Evolutionary conservation across 2,888 invertebrate species (phyloP), one percentile per base, ranked within the genome.

Genomic region (Scaptodrosophila latifasciaeformis): DNA sequence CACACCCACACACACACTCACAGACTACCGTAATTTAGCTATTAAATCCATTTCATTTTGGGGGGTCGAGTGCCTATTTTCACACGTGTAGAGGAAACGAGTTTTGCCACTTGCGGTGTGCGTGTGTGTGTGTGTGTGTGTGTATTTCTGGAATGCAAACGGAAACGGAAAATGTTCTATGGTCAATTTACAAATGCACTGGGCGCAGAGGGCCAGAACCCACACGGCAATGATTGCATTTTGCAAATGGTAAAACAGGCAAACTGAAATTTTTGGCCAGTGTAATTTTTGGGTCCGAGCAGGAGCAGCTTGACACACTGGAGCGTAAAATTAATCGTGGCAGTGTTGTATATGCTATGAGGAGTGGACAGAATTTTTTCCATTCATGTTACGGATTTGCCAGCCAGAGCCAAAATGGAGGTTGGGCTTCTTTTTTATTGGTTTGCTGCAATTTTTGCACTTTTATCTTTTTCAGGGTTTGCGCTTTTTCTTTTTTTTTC

Each of bases 321-420:
- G 67, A 82, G 82, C 78, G 83, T 78, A 72, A 84, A 84, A 82
- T 84, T 84, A 84, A 82, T 78, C 80, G 82, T 77, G 71, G 81
- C 76, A 70, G 67, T n/a, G n/a, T 61, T 59, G 56, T 56, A 12
- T 52, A 52, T 35, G 47, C 40, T 13, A 10, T 17, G 27, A 15
- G 27, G 29, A 46, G 27, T 29, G 44, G 17, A 17, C 13, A 34
- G 34, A 13, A 15, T 34, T 34, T 34, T 12, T 12, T 2, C 42
- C 42, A 31, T 61, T 40, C 42, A 47, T 44, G 46, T 45, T 54
- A 51, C 40, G 34, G 35, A 37, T 65, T 59, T 59, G 34, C 13
- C 29, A 46, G 45, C 45, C 44, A 21, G 35, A n/a, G 1, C 40
- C 17, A 17, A 7, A 35, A 44, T 45, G 51, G 43, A 24, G 12